A percentile compares a stretch with the other conserved stretches of the same genome.
phyloP scores from a whole-genome alignment of 2,888 invertebrate genomes.

The Lordiphosa andalusiaca region DNA sequence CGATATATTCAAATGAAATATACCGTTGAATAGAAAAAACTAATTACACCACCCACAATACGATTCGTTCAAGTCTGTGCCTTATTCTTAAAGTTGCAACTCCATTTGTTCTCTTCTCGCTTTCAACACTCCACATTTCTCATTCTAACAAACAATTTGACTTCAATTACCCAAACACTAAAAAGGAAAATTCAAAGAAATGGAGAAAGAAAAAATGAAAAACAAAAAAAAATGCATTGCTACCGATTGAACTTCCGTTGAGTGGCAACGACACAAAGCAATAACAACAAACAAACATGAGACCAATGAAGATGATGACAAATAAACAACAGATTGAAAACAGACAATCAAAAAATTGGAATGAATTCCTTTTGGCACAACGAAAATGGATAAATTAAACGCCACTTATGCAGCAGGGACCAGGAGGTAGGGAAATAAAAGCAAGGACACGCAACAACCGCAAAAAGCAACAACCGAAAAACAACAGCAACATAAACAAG shows the following conservation, averaged over 20 bases:
- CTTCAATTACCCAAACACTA: conserved; percentile 37
- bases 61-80: too few species aligned
- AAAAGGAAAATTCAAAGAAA: conserved; percentile 7
- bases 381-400: conserved; percentile 74
- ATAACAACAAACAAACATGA: conserved; percentile 11
- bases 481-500: conserved; percentile 62
- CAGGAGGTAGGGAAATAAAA: conserved; percentile 28
- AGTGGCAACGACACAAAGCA: conserved; percentile 22
- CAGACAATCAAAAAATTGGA: conserved; percentile 36
- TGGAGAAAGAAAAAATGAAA: neutral
- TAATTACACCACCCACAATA: too few species aligned
- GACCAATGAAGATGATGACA: conserved; percentile 40
- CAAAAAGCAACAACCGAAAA: conserved; percentile 69
- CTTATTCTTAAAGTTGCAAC: neutral
- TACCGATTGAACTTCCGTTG: conserved; percentile 37
- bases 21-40: too few species aligned
- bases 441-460: conserved; percentile 68
- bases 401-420: conserved; percentile 57
- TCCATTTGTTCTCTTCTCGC: too few species aligned
- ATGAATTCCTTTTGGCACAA: conserved; percentile 66
- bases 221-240: conserved; percentile 24
- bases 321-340: conserved; percentile 56
- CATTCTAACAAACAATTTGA: conserved; percentile 35
- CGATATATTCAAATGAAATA: too few species aligned
- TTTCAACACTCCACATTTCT: too few species aligned